A percentile compares a stretch with the other conserved stretches of the same genome.
phyloP scores from a whole-genome alignment of 1,140 invertebrate species.

The Ostrea edulis region DNA sequence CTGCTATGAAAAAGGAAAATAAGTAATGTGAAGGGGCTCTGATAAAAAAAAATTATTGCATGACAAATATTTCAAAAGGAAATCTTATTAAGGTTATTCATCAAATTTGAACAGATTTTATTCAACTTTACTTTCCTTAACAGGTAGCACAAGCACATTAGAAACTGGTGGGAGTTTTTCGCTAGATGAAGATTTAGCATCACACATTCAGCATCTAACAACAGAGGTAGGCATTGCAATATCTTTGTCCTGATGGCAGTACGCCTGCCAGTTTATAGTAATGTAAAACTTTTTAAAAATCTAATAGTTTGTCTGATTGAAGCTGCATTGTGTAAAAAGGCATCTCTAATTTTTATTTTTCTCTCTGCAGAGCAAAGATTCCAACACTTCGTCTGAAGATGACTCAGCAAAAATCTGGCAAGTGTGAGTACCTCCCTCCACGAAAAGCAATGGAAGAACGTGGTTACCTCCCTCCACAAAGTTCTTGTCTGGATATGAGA shows the following conservation, averaged over 20 bases:
- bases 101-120: not conserved
- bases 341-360: conserved; percentile 3
- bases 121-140: conserved; percentile 40
- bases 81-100: not conserved
- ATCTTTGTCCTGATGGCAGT: not conserved
- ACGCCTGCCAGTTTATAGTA: not conserved
- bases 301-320: not conserved
- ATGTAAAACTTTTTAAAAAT: too few relatives aligned
- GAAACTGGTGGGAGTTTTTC: conserved; percentile 62
- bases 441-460: not conserved
- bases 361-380: conserved; percentile 51
- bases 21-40: not conserved
- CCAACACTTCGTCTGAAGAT: conserved; percentile 51
- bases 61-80: not conserved
- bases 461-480: conserved; percentile 18
- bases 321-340: not conserved
- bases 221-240: conserved; percentile 49
- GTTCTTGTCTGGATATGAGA: not conserved
- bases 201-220: conserved; percentile 39
- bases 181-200: conserved; percentile 58
- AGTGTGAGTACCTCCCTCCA: conserved; percentile 40
- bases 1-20: not conserved
- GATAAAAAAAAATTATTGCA: not conserved
- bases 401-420: conserved; percentile 55
- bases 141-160: conserved; percentile 67